These are phyloP conservation scores for Scomber japonicus DNA, from an alignment of 2,113 vertebrate species.

Conservation along the genomic window DNA sequence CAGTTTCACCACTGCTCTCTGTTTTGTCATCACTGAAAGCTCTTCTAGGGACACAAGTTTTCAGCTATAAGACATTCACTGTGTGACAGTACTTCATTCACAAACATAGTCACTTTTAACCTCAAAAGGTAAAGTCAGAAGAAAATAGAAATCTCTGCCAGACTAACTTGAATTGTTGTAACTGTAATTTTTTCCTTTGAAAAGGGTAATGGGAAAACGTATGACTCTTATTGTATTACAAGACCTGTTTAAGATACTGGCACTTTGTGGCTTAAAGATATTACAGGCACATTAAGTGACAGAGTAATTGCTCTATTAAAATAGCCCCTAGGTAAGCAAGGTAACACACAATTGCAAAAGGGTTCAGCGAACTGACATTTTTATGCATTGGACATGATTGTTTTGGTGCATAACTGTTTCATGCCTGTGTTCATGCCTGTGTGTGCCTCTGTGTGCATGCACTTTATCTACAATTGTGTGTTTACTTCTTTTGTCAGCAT, in stretches of 20 bases:
- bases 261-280: slow-evolving; percentile 55
- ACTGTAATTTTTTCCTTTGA: slow-evolving; percentile 43
- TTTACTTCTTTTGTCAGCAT: background rate
- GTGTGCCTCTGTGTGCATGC: slow-evolving; percentile 5
- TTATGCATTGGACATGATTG: slow-evolving; percentile 20
- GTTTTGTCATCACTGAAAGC: background rate
- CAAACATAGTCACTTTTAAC: slow-evolving; percentile 14
- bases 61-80: no score
- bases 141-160: slow-evolving; percentile 31
- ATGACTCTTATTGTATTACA: slow-evolving; percentile 39
- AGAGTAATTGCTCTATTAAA: slow-evolving; percentile 54
- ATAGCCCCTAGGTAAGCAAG: slow-evolving; percentile 40
- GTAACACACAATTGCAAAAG: slow-evolving; percentile 49
- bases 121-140: slow-evolving; percentile 27
- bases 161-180: slow-evolving; percentile 34
- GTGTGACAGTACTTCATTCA: background rate
- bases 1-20: background rate
- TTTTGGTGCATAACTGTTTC: background rate
- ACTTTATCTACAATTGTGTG: background rate
- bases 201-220: slow-evolving; percentile 54
- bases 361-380: slow-evolving; percentile 35
- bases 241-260: slow-evolving; percentile 45
- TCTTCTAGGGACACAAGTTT: background rate
- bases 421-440: background rate
- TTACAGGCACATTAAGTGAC: slow-evolving; percentile 60